Evolutionary conservation across 2,797 vertebrate genomes (phyloP).

Genomic region (Tangara arthus): DNA sequence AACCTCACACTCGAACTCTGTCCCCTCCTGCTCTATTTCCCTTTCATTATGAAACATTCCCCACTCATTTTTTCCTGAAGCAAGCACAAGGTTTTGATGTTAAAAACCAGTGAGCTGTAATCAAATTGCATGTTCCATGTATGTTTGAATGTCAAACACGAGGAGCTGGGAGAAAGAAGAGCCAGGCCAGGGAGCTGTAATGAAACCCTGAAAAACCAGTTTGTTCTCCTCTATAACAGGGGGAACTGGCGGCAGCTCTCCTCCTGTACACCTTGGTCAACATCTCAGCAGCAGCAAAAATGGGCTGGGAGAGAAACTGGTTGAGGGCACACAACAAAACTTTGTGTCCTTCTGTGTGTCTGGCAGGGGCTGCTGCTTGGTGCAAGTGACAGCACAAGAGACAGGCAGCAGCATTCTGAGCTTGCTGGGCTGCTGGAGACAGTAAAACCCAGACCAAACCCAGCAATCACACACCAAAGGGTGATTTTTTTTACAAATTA

Average conservation of each 20-base stretch:
- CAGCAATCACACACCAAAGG: neutral
- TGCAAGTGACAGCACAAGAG: neutral
- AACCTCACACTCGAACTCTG: neutral
- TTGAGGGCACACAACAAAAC: neutral
- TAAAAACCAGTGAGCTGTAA: neutral
- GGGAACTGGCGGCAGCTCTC: neutral
- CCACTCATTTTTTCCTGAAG: neutral
- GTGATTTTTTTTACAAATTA: neutral
- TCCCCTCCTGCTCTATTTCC: neutral
- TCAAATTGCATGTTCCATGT: neutral
- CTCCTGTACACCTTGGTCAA: neutral
- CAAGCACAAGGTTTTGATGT: neutral
- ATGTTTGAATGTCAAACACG: neutral
- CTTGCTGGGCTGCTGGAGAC: neutral
- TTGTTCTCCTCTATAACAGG: neutral
- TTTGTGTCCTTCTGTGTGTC: fast-evolving
- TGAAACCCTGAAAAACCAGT: neutral
- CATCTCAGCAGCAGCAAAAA: neutral
- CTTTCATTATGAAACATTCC: neutral
- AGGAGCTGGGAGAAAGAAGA: neutral
- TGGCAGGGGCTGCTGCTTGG: neutral
- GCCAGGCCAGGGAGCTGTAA: neutral
- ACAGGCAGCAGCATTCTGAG: neutral
- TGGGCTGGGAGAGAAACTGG: fast-evolving
- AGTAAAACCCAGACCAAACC: neutral